Percentiles rank a stretch among this genome's conserved stretches.
phyloP scores from a whole-genome alignment of 2,888 invertebrate genomes.

The Frankliniella intonsa region DNA sequence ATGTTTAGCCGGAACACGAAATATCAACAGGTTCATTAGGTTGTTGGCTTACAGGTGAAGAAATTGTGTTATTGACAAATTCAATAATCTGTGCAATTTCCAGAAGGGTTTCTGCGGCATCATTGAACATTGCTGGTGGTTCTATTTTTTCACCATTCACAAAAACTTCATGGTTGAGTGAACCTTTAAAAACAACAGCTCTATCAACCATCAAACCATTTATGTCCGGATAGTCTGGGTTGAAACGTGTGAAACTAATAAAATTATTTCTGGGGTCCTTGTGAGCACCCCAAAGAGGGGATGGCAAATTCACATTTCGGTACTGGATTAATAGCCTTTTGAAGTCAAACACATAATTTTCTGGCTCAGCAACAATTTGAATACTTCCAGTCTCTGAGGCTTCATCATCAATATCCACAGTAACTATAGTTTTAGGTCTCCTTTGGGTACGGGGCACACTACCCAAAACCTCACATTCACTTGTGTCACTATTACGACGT shows the following conservation, averaged over 20 bases:
- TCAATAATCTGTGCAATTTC: neutral
- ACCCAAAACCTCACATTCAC: neutral
- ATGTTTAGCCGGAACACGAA: neutral
- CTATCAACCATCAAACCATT: conserved; percentile 7
- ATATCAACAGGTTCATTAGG: neutral
- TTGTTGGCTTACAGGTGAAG: neutral
- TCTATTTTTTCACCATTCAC: conserved; percentile 3
- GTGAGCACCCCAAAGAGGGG: neutral
- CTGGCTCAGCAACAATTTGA: conserved; percentile 11
- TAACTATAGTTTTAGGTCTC: neutral
- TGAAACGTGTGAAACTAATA: neutral
- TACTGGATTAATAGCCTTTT: neutral
- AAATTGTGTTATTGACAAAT: neutral
- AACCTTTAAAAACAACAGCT: neutral
- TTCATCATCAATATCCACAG: conserved; percentile 8
- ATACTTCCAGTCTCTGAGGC: conserved; percentile 19
- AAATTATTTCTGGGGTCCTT: neutral
- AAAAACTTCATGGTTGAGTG: neutral
- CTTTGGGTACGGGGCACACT: neutral
- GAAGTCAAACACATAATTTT: neutral
- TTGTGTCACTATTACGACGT: neutral
- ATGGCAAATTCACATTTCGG: neutral
- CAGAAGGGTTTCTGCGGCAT: neutral
- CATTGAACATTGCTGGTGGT: conserved; percentile 1
- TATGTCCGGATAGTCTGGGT: neutral